Percentiles rank a stretch among this genome's conserved stretches.
These are phyloP conservation scores for Leptopterna dolabrata DNA, from an alignment of 2,888 invertebrate species.

Conservation along the genomic window DNA sequence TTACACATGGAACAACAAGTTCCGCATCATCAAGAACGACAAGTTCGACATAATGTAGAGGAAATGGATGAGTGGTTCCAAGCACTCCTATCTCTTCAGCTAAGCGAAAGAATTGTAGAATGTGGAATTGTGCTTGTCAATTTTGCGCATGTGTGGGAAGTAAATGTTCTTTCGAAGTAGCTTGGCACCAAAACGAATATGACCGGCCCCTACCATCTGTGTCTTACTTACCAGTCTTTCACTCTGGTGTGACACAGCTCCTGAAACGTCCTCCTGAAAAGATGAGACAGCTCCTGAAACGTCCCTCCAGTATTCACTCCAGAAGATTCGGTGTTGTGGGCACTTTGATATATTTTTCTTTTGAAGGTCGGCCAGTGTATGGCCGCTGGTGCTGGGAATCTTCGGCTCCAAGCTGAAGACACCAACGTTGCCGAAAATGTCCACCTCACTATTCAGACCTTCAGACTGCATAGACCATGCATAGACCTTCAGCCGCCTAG, in stretches of 20 bases:
- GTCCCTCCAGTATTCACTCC: constrained; percentile 66
- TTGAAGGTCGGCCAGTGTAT: constrained; percentile 93
- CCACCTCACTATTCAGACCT: constrained; percentile 86
- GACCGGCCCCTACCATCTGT: constrained; percentile 84
- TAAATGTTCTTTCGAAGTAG: constrained; percentile 85
- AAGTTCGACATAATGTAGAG: constrained; percentile 83
- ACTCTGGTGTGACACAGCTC: constrained; percentile 77
- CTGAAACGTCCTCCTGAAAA: too few species aligned
- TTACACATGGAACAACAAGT: constrained; percentile 90
- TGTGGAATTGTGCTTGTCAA: constrained; percentile 78
- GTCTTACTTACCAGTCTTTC: constrained; percentile 85
- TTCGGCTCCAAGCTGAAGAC: constrained; percentile 96
- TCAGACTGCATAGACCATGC: constrained; percentile 68
- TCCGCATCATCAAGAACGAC: constrained; percentile 86
- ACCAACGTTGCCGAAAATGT: constrained; percentile 90
- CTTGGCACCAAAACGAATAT: constrained; percentile 81
- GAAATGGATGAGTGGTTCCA: constrained; percentile 87
- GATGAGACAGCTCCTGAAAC: too few species aligned
- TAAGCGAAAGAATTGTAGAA: constrained; percentile 76
- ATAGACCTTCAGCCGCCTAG: constrained; percentile 73
- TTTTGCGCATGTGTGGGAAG: constrained; percentile 93
- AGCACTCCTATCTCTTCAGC: constrained; percentile 79
- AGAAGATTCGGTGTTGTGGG: constrained; percentile 79
- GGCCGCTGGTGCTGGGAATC: constrained; percentile 89
- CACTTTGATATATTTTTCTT: constrained; percentile 89